phyloP scores from a whole-genome alignment of 1,140 invertebrate species.

The Drosophila santomea region DNA sequence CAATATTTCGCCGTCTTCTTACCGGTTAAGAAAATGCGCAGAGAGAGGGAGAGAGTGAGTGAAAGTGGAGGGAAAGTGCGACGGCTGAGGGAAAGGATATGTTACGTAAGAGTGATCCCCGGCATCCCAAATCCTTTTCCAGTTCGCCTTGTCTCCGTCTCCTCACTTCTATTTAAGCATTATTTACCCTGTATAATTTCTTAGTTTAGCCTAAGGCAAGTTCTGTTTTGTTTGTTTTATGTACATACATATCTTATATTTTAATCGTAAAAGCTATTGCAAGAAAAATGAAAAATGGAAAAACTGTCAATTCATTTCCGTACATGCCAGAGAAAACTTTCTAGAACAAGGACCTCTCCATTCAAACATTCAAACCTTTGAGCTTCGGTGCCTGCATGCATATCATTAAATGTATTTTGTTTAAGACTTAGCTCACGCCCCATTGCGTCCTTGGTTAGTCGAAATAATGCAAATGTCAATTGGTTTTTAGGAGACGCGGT shows the following conservation, averaged over 20 bases:
- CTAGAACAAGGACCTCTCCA: slow-evolving; percentile 23
- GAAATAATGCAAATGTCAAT: slow-evolving; percentile 49
- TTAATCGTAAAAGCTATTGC: slow-evolving; percentile 15
- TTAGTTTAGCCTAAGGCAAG: slow-evolving; percentile 23
- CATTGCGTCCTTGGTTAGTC: slow-evolving; percentile 1
- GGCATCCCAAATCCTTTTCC: slow-evolving; percentile 8
- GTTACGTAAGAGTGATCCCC: background rate
- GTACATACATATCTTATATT: slow-evolving; percentile 43
- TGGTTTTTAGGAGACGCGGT: slow-evolving; percentile 65
- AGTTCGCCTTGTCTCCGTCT: slow-evolving; percentile 6
- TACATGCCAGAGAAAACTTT: slow-evolving; percentile 7
- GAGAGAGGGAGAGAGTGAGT: slow-evolving; percentile 49
- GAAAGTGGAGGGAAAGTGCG: background rate
- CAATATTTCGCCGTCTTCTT: slow-evolving; percentile 85
- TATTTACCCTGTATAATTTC: slow-evolving; percentile 26
- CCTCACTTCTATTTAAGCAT: slow-evolving; percentile 17
- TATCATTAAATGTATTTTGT: slow-evolving; percentile 18
- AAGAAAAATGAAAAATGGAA: background rate
- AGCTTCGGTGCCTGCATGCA: slow-evolving; percentile 23
- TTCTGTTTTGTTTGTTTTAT: slow-evolving; percentile 37
- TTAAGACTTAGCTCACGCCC: slow-evolving; percentile 5
- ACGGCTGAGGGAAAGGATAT: slow-evolving; percentile 13
- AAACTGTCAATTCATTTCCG: background rate
- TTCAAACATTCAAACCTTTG: slow-evolving; percentile 1
- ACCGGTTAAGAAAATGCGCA: slow-evolving; percentile 70